Evolutionary conservation across 2,888 invertebrate species (phyloP).

Genomic region (Erpobdella octoculata): DNA sequence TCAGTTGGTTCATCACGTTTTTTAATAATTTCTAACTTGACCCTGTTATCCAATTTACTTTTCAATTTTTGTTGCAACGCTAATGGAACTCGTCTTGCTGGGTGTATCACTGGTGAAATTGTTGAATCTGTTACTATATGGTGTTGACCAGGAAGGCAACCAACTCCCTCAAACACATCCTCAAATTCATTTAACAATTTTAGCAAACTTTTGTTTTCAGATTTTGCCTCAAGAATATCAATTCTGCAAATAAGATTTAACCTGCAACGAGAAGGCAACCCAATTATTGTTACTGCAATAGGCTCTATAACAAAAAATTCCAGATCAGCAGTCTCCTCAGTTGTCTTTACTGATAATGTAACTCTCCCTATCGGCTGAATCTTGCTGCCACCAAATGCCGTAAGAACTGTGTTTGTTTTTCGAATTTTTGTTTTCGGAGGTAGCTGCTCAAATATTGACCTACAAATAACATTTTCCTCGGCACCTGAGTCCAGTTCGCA

Average conservation of each 20-base stretch:
- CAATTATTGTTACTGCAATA: too few species aligned
- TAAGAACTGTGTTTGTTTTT: not conserved
- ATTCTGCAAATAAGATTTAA: too few species aligned
- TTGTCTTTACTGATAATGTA: not conserved
- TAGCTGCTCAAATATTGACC: too few species aligned
- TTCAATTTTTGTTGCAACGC: not conserved
- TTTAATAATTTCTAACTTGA: not conserved
- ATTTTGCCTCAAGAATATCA: too few species aligned
- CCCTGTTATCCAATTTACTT: not conserved
- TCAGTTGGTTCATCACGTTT: constrained; percentile 10
- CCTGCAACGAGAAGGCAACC: too few species aligned
- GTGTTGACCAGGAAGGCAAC: not conserved
- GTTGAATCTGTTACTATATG: too few species aligned
- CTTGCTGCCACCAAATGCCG: not conserved
- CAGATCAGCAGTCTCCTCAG: not conserved
- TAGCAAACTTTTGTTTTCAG: not conserved
- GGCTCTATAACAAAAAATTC: not conserved
- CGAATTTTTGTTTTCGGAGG: not conserved
- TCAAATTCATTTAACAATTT: not conserved
- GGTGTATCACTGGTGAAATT: not conserved
- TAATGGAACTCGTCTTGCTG: constrained; percentile 7
- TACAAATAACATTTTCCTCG: too few species aligned
- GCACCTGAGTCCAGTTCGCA: too few species aligned
- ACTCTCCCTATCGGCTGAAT: not conserved
- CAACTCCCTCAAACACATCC: too few species aligned